A percentile compares a stretch with the other conserved stretches of the same genome.
phyloP scores from a whole-genome alignment of 2,113 vertebrate genomes.

The Peromyscus leucopus region DNA sequence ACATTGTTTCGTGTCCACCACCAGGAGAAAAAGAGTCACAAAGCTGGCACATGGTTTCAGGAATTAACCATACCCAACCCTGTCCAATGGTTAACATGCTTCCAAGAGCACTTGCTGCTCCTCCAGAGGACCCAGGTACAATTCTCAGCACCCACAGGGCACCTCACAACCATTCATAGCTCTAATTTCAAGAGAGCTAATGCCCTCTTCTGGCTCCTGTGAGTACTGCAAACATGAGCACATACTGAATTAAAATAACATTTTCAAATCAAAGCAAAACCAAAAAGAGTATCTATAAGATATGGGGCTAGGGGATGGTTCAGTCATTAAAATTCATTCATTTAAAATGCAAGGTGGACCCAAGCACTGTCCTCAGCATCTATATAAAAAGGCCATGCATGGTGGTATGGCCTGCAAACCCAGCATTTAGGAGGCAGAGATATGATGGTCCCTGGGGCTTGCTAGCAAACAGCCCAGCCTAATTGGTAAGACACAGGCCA shows the following conservation, averaged over 20 bases:
- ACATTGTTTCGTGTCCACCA: too few relatives aligned
- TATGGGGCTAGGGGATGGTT: background rate
- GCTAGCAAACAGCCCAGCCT: too few relatives aligned
- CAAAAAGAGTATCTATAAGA: background rate
- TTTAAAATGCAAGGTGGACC: background rate
- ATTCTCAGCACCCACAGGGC: background rate
- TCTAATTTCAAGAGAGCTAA: background rate
- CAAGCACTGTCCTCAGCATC: background rate
- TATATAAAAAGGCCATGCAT: background rate
- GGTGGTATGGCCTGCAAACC: too few relatives aligned
- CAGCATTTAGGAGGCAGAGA: too few relatives aligned
- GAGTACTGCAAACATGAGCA: background rate
- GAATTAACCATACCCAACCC: fast-evolving
- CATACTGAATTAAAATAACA: background rate
- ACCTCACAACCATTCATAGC: background rate
- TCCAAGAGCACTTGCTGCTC: background rate
- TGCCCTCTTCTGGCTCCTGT: background rate
- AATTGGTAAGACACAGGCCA: background rate
- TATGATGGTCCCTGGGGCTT: fast-evolving
- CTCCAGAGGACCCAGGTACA: background rate
- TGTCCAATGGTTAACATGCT: background rate
- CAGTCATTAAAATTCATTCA: background rate
- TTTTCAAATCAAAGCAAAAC: background rate
- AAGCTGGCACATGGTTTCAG: too few relatives aligned
- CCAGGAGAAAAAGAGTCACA: fast-evolving